A percentile compares a stretch with the other conserved stretches of the same genome.
Evolutionary conservation across 2,797 vertebrate genomes (phyloP).

Genomic region (Lindbergichthys nudifrons): DNA sequence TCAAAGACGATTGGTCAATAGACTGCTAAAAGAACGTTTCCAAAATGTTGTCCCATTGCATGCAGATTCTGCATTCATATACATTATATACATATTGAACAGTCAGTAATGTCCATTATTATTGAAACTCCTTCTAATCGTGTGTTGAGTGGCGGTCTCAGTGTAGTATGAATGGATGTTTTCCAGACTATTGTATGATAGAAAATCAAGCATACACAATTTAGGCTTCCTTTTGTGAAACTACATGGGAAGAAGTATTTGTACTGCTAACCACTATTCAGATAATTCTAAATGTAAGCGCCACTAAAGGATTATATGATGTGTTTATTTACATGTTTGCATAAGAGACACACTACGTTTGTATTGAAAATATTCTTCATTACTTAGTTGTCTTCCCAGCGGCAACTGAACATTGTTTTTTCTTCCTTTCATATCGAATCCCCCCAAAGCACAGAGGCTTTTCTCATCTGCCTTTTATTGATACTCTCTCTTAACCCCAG

Average conservation of each 20-base stretch:
- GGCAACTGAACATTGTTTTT: conserved; percentile 14
- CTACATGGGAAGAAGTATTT: conserved; percentile 19
- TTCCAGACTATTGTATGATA: conserved; percentile 32
- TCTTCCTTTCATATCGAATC: conserved; percentile 32
- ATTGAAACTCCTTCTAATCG: too few relatives aligned
- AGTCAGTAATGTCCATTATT: too few relatives aligned
- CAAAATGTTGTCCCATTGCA: too few relatives aligned
- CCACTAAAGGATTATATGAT: conserved; percentile 15
- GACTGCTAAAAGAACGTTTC: too few relatives aligned
- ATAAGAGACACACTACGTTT: neutral
- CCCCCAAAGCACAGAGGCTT: conserved; percentile 31
- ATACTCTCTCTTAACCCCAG: conserved; percentile 47
- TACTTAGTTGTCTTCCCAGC: conserved; percentile 24
- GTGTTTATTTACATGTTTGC: conserved; percentile 13
- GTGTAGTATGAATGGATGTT: conserved; percentile 16
- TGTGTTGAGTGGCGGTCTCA: too few relatives aligned
- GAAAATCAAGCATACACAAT: conserved; percentile 23
- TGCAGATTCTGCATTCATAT: too few relatives aligned
- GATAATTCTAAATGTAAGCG: neutral
- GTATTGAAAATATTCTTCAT: conserved; percentile 10
- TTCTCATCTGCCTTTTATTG: conserved; percentile 41
- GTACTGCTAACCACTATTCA: conserved; percentile 26
- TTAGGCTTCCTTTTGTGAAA: conserved; percentile 5
- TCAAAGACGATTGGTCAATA: too few relatives aligned
- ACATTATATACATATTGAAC: too few relatives aligned